Percentiles rank a stretch among this genome's conserved stretches.
Conservation (phyloP, 1,140 invertebrate genomes). For the Zaprionus inermis region DNA sequence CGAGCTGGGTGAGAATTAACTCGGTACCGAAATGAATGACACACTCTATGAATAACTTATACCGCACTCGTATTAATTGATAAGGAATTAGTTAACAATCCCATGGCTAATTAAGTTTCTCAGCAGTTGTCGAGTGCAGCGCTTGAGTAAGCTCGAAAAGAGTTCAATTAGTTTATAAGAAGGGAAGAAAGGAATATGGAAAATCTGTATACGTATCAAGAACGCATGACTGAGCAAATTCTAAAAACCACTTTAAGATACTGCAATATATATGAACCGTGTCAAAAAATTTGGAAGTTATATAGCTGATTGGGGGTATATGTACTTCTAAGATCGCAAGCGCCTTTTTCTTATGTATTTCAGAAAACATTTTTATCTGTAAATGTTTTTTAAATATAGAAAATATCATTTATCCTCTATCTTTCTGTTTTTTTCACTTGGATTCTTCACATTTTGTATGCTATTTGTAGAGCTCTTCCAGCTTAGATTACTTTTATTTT, state of each 20-base stretch:
- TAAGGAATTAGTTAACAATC: conserved; percentile 9
- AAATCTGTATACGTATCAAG: not conserved
- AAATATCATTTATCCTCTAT: not conserved
- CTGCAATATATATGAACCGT: too few relatives aligned
- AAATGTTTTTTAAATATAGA: not conserved
- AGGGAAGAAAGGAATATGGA: too few relatives aligned
- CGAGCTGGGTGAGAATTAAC: not conserved
- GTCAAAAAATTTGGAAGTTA: too few relatives aligned
- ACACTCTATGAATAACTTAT: conserved; percentile 7
- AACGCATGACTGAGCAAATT: too few relatives aligned
- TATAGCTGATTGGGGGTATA: too few relatives aligned
- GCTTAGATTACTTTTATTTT: not conserved
- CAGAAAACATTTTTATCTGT: too few relatives aligned
- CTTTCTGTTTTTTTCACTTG: not conserved
- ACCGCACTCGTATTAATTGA: not conserved
- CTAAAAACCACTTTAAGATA: too few relatives aligned
- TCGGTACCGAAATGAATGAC: not conserved
- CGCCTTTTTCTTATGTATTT: too few relatives aligned
- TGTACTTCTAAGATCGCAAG: too few relatives aligned
- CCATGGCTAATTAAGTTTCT: conserved; percentile 6
- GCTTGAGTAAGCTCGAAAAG: not conserved
- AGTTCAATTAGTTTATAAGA: not conserved
- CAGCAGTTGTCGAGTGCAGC: not conserved
- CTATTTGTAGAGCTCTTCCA: not conserved
- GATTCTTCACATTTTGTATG: not conserved